Percentiles rank a stretch among this genome's conserved stretches.
Evolutionary conservation across 2,113 vertebrate species (phyloP).

Genomic region (Asarcornis scutulata): DNA sequence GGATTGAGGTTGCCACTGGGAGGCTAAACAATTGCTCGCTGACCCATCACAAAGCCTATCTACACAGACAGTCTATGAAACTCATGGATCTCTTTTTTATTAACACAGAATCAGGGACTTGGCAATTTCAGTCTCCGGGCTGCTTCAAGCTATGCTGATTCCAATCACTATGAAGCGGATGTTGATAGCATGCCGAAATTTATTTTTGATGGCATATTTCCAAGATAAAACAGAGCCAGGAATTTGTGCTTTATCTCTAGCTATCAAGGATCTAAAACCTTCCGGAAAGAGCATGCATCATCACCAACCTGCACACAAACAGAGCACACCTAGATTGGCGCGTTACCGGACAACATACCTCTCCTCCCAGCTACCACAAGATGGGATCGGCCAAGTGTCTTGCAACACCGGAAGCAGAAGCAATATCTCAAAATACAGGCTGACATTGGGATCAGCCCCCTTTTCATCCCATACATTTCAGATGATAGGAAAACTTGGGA

Average conservation of each 20-base stretch:
- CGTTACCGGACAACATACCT: neutral
- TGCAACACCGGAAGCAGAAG: neutral
- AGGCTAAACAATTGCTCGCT: neutral
- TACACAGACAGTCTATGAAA: neutral
- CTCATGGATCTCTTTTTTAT: neutral
- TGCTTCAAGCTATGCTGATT: neutral
- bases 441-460: neutral
- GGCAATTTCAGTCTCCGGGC: neutral
- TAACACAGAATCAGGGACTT: neutral
- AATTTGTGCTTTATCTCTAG: neutral
- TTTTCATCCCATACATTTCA: neutral
- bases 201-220: neutral
- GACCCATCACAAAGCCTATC: neutral
- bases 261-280: conserved; percentile 13
- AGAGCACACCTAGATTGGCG: conserved; percentile 13
- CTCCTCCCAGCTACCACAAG: neutral
- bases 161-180: neutral
- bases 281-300: neutral
- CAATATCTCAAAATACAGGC: neutral
- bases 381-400: neutral
- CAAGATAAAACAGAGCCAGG: neutral
- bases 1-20: neutral
- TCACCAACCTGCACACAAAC: neutral
- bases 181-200: neutral
- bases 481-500: neutral